These are phyloP conservation scores for Parazoanthus swiftii DNA, from an alignment of 92 coral and sea anemone species.

Conservation along the genomic window DNA sequence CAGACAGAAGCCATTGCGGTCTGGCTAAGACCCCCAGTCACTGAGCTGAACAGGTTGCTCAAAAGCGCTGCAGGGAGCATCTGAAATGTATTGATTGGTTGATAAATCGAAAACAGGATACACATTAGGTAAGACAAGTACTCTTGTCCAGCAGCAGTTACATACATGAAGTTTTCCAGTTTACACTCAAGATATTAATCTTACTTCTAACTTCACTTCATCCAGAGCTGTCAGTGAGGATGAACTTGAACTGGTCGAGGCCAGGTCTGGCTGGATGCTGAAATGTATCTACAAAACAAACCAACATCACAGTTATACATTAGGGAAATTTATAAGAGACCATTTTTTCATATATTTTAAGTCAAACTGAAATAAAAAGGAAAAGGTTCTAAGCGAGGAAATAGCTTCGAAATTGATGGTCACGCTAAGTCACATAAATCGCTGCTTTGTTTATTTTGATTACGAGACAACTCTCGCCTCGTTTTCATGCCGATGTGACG, in stretches of 20 bases:
- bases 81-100: too few species aligned
- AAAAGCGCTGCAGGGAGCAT: too few species aligned
- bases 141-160: too few species aligned
- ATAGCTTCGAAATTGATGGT: background rate
- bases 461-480: background rate
- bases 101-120: too few species aligned
- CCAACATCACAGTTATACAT: background rate
- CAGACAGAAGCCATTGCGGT: too few species aligned
- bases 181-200: background rate
- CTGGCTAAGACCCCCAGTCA: too few species aligned
- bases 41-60: too few species aligned
- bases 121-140: too few species aligned
- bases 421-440: conserved; percentile 15
- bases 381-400: background rate
- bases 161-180: too few species aligned
- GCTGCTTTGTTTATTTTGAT: conserved; percentile 9
- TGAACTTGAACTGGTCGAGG: conserved; percentile 51
- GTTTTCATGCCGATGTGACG: background rate
- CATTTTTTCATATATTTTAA: too few species aligned
- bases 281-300: conserved; percentile 51
- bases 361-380: too few species aligned
- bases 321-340: background rate
- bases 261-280: conserved; percentile 49
- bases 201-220: conserved; percentile 76
- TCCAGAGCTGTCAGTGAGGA: conserved; percentile 69